These are phyloP conservation scores for Noctua fimbriata DNA, from an alignment of 2,888 invertebrate genomes.

Conservation along the genomic window DNA sequence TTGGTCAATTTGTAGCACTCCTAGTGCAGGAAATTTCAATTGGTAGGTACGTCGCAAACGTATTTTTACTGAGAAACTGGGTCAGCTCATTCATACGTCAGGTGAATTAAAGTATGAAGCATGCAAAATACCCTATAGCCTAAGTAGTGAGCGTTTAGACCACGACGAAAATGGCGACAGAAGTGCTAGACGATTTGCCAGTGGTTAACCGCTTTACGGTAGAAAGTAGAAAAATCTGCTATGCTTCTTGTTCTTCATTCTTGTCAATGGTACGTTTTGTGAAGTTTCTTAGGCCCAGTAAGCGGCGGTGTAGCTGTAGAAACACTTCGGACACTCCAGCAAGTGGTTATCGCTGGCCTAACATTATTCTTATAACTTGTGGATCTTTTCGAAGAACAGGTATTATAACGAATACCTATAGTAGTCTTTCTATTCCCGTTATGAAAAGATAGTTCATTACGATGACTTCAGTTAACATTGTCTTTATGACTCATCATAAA, in stretches of 20 bases:
- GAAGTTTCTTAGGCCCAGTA: not conserved
- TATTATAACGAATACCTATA: not conserved
- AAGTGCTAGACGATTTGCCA: not conserved
- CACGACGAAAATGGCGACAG: conserved; percentile 6
- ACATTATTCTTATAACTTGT: not conserved
- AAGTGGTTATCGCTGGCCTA: not conserved
- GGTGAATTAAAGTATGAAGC: conserved; percentile 19
- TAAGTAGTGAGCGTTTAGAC: conserved; percentile 2
- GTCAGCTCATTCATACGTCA: conserved; percentile 50
- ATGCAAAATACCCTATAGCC: conserved; percentile 38
- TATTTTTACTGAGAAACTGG: conserved; percentile 60
- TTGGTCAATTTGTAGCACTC: conserved; percentile 59
- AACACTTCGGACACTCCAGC: not conserved
- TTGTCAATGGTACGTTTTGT: not conserved
- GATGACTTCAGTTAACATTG: not conserved
- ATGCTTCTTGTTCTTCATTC: not conserved
- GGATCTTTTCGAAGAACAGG: not conserved
- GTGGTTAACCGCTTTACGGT: not conserved
- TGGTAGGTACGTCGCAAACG: conserved; percentile 57
- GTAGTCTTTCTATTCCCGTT: not conserved
- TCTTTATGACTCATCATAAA: too few relatives aligned
- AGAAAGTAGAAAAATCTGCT: not conserved
- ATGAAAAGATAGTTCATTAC: conserved; percentile 1
- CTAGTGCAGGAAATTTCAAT: conserved; percentile 65
- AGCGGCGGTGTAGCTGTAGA: not conserved